Evolutionary conservation across 2,113 vertebrate genomes (phyloP).

Genomic region (Ageneiosus marmoratus): DNA sequence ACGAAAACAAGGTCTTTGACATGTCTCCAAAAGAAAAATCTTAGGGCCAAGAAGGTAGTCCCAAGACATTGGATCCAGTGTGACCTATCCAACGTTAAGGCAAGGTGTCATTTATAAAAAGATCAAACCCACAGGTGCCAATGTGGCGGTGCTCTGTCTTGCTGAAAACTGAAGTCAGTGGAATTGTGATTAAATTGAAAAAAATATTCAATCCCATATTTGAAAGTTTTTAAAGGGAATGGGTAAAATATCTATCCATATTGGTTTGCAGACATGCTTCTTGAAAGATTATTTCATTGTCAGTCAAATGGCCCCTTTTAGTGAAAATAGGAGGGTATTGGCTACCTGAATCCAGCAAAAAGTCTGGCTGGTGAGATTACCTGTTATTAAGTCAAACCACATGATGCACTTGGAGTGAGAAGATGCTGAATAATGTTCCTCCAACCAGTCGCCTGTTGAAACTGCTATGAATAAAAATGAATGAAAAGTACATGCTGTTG

Average conservation of each 20-base stretch:
- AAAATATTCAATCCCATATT: not conserved
- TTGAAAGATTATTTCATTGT: not conserved
- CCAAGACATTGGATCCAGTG: no score
- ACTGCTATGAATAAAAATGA: not conserved
- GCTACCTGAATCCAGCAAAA: not conserved
- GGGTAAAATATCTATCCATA: not conserved
- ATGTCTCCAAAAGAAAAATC: no score
- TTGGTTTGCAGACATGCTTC: not conserved
- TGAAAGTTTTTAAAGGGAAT: not conserved
- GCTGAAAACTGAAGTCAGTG: no score
- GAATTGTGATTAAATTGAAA: not conserved
- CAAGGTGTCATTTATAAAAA: no score
- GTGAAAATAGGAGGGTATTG: not conserved
- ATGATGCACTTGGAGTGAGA: not conserved
- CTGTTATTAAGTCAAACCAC: not conserved
- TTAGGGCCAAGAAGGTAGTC: no score
- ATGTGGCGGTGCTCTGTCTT: no score
- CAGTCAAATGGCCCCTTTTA: not conserved
- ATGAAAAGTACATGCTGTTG: not conserved
- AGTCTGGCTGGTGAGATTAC: not conserved
- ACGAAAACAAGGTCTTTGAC: no score
- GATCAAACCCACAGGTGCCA: no score
- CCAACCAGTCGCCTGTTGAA: not conserved
- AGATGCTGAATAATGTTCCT: not conserved
- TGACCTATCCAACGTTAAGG: no score